These are phyloP conservation scores for Onychostoma macrolepis DNA, from an alignment of 2,113 vertebrate species.

Conservation along the genomic window DNA sequence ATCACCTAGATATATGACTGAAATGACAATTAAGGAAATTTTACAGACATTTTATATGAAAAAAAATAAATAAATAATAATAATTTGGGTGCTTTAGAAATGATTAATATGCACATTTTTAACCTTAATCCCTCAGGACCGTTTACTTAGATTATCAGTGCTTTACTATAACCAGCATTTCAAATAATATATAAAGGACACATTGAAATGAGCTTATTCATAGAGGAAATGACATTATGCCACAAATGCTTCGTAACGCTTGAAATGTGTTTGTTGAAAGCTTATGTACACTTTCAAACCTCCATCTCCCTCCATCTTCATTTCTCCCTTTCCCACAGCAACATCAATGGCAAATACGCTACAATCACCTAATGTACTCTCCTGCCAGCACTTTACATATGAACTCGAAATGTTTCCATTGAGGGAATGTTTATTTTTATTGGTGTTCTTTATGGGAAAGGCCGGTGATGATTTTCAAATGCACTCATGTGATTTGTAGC, in stretches of 20 bases:
- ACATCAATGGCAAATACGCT: conserved; percentile 65
- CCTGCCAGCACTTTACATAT: conserved; percentile 63
- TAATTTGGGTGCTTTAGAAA: neutral
- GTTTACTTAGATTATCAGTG: no score
- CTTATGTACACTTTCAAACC: conserved; percentile 53
- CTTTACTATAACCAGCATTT: no score
- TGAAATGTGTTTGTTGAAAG: conserved; percentile 45
- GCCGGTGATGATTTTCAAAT: conserved; percentile 70
- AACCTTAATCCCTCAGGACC: neutral
- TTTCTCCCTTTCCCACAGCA: conserved; percentile 54
- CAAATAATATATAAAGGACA: neutral
- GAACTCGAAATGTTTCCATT: conserved; percentile 67
- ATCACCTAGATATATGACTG: neutral
- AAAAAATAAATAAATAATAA: neutral
- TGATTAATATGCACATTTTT: neutral
- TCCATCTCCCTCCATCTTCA: conserved; percentile 29
- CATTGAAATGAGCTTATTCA: neutral
- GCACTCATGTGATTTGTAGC: conserved; percentile 69
- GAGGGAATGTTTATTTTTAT: conserved; percentile 70
- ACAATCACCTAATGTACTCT: conserved; percentile 71
- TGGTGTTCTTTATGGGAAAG: conserved; percentile 71
- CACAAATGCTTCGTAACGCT: neutral
- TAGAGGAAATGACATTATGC: neutral
- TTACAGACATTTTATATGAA: neutral
- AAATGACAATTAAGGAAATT: neutral